Evolutionary conservation across 1,140 invertebrate species (phyloP).

Genomic region (Drosophila kepulauana): DNA sequence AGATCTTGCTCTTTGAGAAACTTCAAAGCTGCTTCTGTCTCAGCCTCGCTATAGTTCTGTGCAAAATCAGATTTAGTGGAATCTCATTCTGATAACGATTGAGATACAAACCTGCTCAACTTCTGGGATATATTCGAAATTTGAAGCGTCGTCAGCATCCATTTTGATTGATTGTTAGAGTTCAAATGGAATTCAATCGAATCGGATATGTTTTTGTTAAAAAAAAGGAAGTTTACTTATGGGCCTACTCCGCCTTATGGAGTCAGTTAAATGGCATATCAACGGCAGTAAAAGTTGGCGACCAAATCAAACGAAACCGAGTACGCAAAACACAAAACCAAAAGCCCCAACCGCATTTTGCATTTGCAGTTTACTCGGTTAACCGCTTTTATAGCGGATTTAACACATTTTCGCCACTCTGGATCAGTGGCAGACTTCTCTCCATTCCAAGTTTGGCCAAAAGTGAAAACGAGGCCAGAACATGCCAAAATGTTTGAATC

Average conservation of each 20-base stretch:
- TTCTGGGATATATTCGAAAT: slow-evolving; percentile 20
- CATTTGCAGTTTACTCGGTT: slow-evolving; percentile 80
- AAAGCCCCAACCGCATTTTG: slow-evolving; percentile 60
- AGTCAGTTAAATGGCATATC: slow-evolving; percentile 21
- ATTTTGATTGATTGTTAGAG: not conserved
- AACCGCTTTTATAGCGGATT: slow-evolving; percentile 79
- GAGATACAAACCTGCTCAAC: slow-evolving; percentile 10
- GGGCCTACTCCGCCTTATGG: slow-evolving; percentile 8
- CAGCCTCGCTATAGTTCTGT: slow-evolving; percentile 48
- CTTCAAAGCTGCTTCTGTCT: slow-evolving; percentile 42
- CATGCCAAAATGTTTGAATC: slow-evolving; percentile 79
- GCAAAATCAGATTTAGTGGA: not conserved
- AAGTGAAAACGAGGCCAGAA: slow-evolving; percentile 56
- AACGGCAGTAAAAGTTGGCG: slow-evolving; percentile 16
- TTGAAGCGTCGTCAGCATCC: slow-evolving; percentile 17
- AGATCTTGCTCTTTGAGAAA: slow-evolving; percentile 49
- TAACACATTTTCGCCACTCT: slow-evolving; percentile 62
- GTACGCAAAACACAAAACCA: slow-evolving; percentile 25
- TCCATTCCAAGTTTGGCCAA: slow-evolving; percentile 1
- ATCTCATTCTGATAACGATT: not conserved
- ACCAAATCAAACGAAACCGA: slow-evolving; percentile 33
- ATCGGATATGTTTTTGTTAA: not conserved
- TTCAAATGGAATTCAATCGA: slow-evolving; percentile 7
- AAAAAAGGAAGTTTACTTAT: not conserved
- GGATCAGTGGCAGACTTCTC: slow-evolving; percentile 21